A percentile compares a stretch with the other conserved stretches of the same genome.
Conservation (phyloP, 2,113 vertebrate genomes). For the Mastomys coucha region DNA sequence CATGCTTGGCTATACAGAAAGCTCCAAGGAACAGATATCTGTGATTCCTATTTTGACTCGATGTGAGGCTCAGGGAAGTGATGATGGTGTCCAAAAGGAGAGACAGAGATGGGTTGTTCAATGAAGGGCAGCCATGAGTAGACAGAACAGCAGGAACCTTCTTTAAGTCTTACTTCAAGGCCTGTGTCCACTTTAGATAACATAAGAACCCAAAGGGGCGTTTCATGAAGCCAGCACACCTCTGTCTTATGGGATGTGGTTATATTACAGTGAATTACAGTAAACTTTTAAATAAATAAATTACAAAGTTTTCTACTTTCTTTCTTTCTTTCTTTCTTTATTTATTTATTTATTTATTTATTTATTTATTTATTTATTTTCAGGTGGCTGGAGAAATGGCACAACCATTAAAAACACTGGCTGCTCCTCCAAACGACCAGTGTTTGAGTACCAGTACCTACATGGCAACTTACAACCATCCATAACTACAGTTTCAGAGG, state of each 20-base stretch:
- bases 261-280: background rate
- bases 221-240: background rate
- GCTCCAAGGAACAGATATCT: background rate
- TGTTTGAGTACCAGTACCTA: background rate
- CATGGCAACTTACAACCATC: background rate
- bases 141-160: fast-evolving
- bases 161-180: background rate
- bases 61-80: fast-evolving
- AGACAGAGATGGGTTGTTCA: fast-evolving
- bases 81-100: fast-evolving
- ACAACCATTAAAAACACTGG: background rate
- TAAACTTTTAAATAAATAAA: background rate
- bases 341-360: background rate
- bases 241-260: fast-evolving
- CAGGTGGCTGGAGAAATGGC: background rate
- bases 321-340: no score
- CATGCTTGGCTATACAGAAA: background rate
- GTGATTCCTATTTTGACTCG: fast-evolving
- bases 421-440: background rate
- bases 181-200: fast-evolving
- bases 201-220: background rate
- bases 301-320: background rate
- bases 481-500: background rate
- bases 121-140: fast-evolving
- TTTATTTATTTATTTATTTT: no score